Evolutionary conservation across 2,888 invertebrate species (phyloP), one percentile per base, ranked within the genome.

Genomic region (Laspeyria flexula): DNA sequence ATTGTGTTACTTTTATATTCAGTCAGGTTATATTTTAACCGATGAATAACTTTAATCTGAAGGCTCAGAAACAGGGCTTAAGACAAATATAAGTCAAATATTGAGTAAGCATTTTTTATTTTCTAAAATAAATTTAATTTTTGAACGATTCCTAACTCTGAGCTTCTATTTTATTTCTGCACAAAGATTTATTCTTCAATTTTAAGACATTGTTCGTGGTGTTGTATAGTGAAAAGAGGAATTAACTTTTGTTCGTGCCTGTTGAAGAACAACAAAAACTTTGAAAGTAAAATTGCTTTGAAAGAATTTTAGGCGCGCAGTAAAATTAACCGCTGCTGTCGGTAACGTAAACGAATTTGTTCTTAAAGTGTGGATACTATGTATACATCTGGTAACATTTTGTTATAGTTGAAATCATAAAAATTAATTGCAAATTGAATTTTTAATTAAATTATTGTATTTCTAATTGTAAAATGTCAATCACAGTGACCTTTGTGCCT

Each of bases 281-380:
- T 42, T 30, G 11, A 33, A 57, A 57, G 55, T 41, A 60, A 59
- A 55, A 68, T 74, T 77, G 77, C 74, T 77, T 56, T 42, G 35
- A 48, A 49, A 65, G 37, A 58, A 61, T 38, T 43, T 57, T 50
- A 75, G 77, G 75, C 70, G 67, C 57, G 40, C 38, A 38, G 42
- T 45, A 39, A 47, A 46, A 50, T 42, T 18, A 16, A 21, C 11
- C 25, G 16, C 13, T 18, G 18, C 27, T 42, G 44, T 21, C 7
- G 47, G n/a, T 13, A 1, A 4, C 29, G 38, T 38, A 15, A 15
- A 21, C 11, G 9, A 35, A 18, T 21, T 10, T 18, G 11, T 23
- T 37, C 5, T 10, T 23, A 38, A 23, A 31, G 4, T 31, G 13
- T 7, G 2, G 4, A 25, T 3, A 7, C 25, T 25, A 25, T 21